Conservation (phyloP, 2,113 vertebrate species). For the Urocitellus parryii region DNA sequence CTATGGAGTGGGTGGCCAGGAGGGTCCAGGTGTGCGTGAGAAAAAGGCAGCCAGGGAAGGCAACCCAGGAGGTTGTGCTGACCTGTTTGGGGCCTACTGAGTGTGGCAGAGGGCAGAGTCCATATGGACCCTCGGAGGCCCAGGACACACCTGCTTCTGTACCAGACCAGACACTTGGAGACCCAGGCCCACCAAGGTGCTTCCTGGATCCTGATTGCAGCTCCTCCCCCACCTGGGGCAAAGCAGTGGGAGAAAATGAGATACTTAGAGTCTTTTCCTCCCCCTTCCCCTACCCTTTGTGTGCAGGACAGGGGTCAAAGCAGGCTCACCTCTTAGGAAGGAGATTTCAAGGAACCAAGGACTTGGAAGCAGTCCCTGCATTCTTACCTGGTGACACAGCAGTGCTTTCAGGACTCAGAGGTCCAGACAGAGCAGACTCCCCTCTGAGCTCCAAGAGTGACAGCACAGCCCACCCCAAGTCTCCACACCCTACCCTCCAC, state of each 20-base stretch:
- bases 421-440: not conserved
- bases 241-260: not conserved
- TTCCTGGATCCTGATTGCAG: not conserved
- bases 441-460: not conserved
- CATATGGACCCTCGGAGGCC: not conserved
- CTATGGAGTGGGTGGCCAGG: no score
- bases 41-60: not conserved
- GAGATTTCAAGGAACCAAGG: not conserved
- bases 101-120: fast-evolving
- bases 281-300: not conserved
- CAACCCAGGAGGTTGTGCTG: fast-evolving
- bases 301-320: not conserved
- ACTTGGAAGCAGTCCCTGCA: not conserved
- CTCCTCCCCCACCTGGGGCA: not conserved
- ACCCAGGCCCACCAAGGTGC: no score
- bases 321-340: not conserved
- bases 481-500: not conserved
- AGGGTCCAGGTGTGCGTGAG: not conserved
- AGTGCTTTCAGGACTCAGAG: not conserved
- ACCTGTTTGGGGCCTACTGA: not conserved
- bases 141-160: not conserved
- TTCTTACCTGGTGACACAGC: slow-evolving; percentile 30
- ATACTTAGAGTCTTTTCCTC: not conserved
- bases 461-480: not conserved
- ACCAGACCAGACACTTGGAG: not conserved